Base-by-base conservation (phyloP, 2,888 invertebrate species). In the Parasteatoda lunata region DNA sequence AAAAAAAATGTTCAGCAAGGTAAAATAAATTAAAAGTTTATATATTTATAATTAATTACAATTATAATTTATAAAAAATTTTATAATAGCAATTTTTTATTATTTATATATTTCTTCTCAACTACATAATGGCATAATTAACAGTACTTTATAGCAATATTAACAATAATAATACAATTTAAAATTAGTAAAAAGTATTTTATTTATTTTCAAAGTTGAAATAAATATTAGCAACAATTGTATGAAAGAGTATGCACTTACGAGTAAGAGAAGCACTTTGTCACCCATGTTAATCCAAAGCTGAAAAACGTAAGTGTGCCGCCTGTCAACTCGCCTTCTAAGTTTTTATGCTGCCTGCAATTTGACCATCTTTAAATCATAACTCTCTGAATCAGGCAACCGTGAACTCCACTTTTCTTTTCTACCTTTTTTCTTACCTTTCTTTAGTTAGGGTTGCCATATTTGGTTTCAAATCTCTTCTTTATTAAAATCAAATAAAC, bases 311-410 rank as follows among this genome's bases (percentile, higher is more conserved):
- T 47, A 8, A 15, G 59, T 51, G 54, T 82, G 69, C 45, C 45
- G 59, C 47, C 70, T 59, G 13, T 49, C 49, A 30, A 52, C 9
- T 30, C 69, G 59, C 54, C 59, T 52, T 59, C 69, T 70, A 81
- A 54, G 30, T 65, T 83, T 71, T 83, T 83, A 77, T 83, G 83
- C 83, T 54, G 83, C 71, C 70, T 77, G 64, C 77, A 69, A 77
- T 83, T 77, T 83, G 83, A 83, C 83, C 83, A 83, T 76, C 77
- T 77, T 52, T 71, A 70, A 65, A 68, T 77, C 83, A 83, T 83
- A 83, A 77, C 83, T 83, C 75, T 71, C 59, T 48, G 66, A 65
- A 64, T 54, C 83, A 83, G 49, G 71, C 77, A 72, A 83, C 75
- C 83, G 83, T 83, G 83, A 83, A 77, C 64, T 75, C 70, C 51